Evolutionary conservation across 2,797 vertebrate genomes (phyloP), one percentile per base, ranked within the genome.

Genomic region (Pangasius djambal): DNA sequence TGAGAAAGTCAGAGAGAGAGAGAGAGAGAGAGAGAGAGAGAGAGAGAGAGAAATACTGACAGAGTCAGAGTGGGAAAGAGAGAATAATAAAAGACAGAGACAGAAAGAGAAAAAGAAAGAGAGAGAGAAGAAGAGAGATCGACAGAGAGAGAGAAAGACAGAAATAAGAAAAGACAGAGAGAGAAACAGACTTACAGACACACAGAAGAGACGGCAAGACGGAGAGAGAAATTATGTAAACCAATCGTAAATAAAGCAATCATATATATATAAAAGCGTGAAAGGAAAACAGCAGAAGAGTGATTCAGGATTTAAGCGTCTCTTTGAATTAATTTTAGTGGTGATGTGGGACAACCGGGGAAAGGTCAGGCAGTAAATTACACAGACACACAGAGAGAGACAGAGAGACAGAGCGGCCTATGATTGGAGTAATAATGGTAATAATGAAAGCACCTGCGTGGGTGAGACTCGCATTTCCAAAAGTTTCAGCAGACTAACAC

Each of bases 371-470:
- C 67, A 63, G 5, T 75, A 86, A 67, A 67, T 52, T n/a, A 85
- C 44, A 12, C 20, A 37, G 15, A 50, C 1, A 78, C 28, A 50
- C 12, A 31, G 44, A 78, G 44, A 52, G 1, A 48, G 40, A 44
- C 37, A 75, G 22, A 50, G 72, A 44, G 9, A 48, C 40, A 13
- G 95, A 52, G 75, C 0, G 52, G 10, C 9, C 48, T 55, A 55
- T 40, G 79, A 61, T 61, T 82, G 20, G 79, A 85, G 83, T 50
- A 13, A 95, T 95, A 96, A 69, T 44, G 57, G 83, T 31, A 7
- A 95, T 95, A 96, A 69, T 44, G 18, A 59, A 40, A 86, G n/a
- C 70, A 85, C 44, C 65, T 69, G 65, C 1, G 18, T 69, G 83
- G 63, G 65, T 25, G 40, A 31, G 83, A 16, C 3, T 28, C 5